Evolutionary conservation across 2,113 vertebrate species (phyloP).

Genomic region (Serinus canaria): DNA sequence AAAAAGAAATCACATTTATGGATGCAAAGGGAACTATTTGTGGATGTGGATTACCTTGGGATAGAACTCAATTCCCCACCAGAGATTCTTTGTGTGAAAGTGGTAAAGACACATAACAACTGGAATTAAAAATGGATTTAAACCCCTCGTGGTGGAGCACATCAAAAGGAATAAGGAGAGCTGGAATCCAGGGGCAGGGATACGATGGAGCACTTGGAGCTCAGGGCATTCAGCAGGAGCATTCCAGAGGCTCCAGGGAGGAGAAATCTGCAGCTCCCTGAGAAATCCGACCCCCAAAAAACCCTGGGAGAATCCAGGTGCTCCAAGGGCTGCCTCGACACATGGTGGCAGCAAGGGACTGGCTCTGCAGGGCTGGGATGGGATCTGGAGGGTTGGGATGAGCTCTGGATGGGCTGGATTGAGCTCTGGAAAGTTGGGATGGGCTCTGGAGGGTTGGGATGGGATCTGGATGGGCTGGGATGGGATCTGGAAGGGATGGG

Average conservation of each 20-base stretch:
- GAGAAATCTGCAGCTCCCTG: not conserved
- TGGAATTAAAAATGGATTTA: not conserved
- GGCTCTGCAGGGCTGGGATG: not conserved
- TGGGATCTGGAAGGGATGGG: rapidly evolving
- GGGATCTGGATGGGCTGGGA: rapidly evolving
- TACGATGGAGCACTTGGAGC: rapidly evolving
- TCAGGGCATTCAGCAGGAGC: rapidly evolving
- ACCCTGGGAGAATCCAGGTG: rapidly evolving
- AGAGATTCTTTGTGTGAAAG: not conserved
- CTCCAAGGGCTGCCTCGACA: not conserved
- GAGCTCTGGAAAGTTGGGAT: too few species aligned
- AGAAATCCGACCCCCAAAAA: not conserved
- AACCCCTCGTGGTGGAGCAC: rapidly evolving
- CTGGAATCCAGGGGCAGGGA: too few species aligned
- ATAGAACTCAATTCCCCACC: not conserved
- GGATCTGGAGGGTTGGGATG: not conserved
- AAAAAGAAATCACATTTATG: not conserved
- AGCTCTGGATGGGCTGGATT: too few species aligned
- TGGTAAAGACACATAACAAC: not conserved
- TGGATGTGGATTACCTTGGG: not conserved
- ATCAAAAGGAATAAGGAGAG: not conserved
- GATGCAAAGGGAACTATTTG: not conserved
- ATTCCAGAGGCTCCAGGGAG: not conserved
- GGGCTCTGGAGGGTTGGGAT: rapidly evolving
- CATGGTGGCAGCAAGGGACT: constrained; percentile 58